Conservation (phyloP, 1,140 invertebrate genomes). For the Diabrotica virgifera region DNA sequence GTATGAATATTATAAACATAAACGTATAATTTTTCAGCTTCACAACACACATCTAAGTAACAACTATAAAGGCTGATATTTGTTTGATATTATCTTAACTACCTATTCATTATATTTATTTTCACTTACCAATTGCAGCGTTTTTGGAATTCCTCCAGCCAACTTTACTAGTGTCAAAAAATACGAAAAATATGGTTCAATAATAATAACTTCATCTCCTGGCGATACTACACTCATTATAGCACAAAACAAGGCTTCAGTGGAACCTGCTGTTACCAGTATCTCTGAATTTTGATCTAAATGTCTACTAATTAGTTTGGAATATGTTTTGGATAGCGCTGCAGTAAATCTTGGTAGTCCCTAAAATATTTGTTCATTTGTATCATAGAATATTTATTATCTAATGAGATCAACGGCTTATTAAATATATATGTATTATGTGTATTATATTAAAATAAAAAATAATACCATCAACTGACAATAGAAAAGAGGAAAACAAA, state of each 20-base stretch:
- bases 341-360: constrained; percentile 84
- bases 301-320: constrained; percentile 65
- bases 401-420: constrained; percentile 22
- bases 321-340: constrained; percentile 79
- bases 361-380: constrained; percentile 45
- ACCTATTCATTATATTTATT: too few relatives aligned
- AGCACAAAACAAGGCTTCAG: constrained; percentile 79
- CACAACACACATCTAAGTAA: too few relatives aligned
- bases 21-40: too few relatives aligned
- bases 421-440: constrained; percentile 26
- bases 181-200: constrained; percentile 97
- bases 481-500: too few relatives aligned
- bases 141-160: constrained; percentile 77
- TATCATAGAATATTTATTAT: constrained; percentile 43
- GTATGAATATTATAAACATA: too few relatives aligned
- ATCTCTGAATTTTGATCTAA: constrained; percentile 65
- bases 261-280: constrained; percentile 85
- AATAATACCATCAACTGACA: too few relatives aligned
- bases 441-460: constrained; percentile 50
- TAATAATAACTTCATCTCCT: constrained; percentile 92
- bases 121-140: constrained; percentile 68
- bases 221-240: constrained; percentile 75
- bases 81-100: too few relatives aligned
- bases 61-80: too few relatives aligned
- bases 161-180: constrained; percentile 89